phyloP scores from a whole-genome alignment of 2,888 invertebrate species.

The Gymnoscelis rufifasciata region DNA sequence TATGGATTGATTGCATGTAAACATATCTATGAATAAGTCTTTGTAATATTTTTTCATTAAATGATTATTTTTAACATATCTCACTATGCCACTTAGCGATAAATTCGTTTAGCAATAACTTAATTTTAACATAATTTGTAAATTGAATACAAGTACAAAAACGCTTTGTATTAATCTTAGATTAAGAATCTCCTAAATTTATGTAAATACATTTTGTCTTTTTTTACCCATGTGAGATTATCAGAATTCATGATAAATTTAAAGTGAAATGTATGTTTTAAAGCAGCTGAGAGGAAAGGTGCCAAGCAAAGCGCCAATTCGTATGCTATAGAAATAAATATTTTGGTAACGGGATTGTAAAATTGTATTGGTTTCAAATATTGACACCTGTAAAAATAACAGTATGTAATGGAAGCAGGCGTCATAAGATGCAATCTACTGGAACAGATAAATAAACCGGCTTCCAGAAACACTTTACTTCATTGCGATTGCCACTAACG shows the following conservation, averaged over 20 bases:
- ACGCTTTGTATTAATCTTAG: conserved; percentile 36
- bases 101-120: conserved; percentile 26
- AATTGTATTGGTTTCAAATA: neutral
- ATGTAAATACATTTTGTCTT: conserved; percentile 31
- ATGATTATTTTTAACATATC: conserved; percentile 57
- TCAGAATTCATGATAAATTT: neutral
- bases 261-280: neutral
- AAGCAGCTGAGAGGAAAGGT: conserved; percentile 8
- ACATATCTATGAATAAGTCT: conserved; percentile 49
- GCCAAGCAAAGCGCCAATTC: conserved; percentile 5
- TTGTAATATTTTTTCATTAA: conserved; percentile 36
- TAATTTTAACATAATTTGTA: conserved; percentile 36
- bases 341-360: conserved; percentile 12
- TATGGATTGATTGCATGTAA: conserved; percentile 29
- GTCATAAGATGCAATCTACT: conserved; percentile 7
- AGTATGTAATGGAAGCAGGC: neutral
- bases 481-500: conserved; percentile 27
- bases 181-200: conserved; percentile 31
- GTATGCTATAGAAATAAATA: conserved; percentile 10
- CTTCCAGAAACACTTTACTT: conserved; percentile 6
- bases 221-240: neutral
- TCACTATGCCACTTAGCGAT: conserved; percentile 63
- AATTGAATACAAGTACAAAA: conserved; percentile 40
- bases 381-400: conserved; percentile 7
- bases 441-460: conserved; percentile 10